These are phyloP conservation scores for Neria commutata DNA, from an alignment of 2,888 invertebrate species.

Conservation along the genomic window DNA sequence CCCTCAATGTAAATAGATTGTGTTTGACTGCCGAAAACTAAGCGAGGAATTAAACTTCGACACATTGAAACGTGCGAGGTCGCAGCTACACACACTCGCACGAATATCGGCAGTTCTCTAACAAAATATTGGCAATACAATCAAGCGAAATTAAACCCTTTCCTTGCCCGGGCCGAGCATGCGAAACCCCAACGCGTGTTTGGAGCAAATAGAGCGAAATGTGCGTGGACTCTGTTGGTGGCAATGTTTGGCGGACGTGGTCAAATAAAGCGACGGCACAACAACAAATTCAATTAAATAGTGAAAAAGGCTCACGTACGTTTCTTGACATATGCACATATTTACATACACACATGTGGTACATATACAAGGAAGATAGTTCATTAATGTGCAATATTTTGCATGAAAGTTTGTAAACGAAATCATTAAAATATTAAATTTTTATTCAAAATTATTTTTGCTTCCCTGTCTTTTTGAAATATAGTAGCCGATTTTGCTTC, in stretches of 20 bases:
- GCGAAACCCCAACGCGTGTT: conserved; percentile 22
- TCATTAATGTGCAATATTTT: too few relatives aligned
- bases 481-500: neutral
- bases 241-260: conserved; percentile 34
- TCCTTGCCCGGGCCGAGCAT: conserved; percentile 17
- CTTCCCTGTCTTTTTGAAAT: neutral
- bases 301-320: conserved; percentile 10
- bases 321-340: conserved; percentile 10
- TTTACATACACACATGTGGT: too few relatives aligned
- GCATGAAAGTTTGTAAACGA: too few relatives aligned
- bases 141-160: conserved; percentile 46
- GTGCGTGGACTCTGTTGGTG: neutral
- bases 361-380: too few relatives aligned
- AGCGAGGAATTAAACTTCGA: neutral
- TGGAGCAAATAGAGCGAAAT: neutral
- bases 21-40: neutral
- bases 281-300: conserved; percentile 44
- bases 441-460: neutral
- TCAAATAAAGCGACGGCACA: conserved; percentile 46
- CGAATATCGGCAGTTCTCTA: neutral
- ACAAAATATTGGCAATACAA: conserved; percentile 37
- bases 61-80: neutral
- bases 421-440: too few relatives aligned
- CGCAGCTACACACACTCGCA: neutral
- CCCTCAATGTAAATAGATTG: neutral